Evolutionary conservation across 2,113 vertebrate species (phyloP), one percentile per base, ranked within the genome.

Genomic region (Ranitomeya imitator): DNA sequence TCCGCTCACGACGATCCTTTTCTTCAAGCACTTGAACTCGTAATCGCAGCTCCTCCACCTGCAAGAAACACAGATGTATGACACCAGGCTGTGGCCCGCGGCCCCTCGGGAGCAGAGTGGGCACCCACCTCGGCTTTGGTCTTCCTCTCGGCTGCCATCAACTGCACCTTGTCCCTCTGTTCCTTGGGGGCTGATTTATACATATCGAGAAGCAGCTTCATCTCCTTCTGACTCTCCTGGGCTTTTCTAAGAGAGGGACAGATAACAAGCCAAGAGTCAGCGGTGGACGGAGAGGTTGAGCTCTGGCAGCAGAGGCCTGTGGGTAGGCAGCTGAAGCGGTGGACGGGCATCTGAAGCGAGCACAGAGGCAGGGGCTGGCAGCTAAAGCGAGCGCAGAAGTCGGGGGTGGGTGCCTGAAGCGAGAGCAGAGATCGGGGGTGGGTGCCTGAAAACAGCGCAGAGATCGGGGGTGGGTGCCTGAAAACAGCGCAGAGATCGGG

Each of bases 211-310:
- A 98, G 91, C 57, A 98, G 92, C 87, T 98, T 98, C 97, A 98
- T 98, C 93, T 98, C 97, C 91, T 97, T 97, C 93, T 98, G 97
- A 71, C 96, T 98, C 91, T 98, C 97, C 88, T 98, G 97, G 54
- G 97, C 97, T 94, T 98, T 98, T 91, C 97, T 98, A 87, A 6
- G 52, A 11, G 54, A 31, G 55, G 2, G 51, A 31, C 26, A 31
- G 26, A 31, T 31, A 31, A 31, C 26, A 31, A 31, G 26, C 26
- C 2, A 31, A 31, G 26, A 31, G 26, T 31, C 26, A 31, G 2
- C 26, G 26, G 26, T 31, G 26, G 26, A 31, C 26, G 26, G 26
- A 31, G 26, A 31, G 26, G 26, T 31, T 2, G 2, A 31, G 26
- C 26, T 31, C 26, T 31, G 26, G 26, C 26, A 31, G 26, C 26